These are phyloP conservation scores for Lathamus discolor DNA, from an alignment of 2,113 vertebrate genomes.

Conservation along the genomic window DNA sequence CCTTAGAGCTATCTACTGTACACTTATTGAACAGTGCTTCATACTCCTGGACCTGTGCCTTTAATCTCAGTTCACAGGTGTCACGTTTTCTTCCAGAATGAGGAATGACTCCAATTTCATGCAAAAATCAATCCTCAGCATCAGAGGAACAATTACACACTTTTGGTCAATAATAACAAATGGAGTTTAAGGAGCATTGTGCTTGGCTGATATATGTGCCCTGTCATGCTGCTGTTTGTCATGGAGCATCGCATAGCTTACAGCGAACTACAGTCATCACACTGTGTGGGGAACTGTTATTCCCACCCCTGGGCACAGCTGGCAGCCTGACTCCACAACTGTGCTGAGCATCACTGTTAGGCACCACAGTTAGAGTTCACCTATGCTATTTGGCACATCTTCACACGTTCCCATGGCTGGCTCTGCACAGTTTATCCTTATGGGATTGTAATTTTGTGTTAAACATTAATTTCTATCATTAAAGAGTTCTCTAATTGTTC, in stretches of 20 bases:
- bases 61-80: background rate
- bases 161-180: background rate
- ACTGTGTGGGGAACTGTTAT: rapidly evolving
- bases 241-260: rapidly evolving
- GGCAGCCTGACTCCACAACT: background rate
- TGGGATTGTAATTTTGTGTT: background rate
- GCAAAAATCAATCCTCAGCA: background rate
- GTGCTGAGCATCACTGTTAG: rapidly evolving
- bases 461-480: background rate
- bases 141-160: background rate
- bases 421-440: background rate
- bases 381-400: background rate
- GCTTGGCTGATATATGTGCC: background rate
- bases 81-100: background rate
- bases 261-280: background rate
- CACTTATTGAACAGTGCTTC: background rate
- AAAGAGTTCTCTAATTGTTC: background rate
- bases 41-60: background rate
- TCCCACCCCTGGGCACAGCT: background rate
- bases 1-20: background rate
- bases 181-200: background rate
- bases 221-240: background rate
- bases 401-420: background rate
- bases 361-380: background rate
- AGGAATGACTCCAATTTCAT: conserved; percentile 31